phyloP scores from a whole-genome alignment of 2,113 vertebrate species.

The Quiscalus mexicanus region DNA sequence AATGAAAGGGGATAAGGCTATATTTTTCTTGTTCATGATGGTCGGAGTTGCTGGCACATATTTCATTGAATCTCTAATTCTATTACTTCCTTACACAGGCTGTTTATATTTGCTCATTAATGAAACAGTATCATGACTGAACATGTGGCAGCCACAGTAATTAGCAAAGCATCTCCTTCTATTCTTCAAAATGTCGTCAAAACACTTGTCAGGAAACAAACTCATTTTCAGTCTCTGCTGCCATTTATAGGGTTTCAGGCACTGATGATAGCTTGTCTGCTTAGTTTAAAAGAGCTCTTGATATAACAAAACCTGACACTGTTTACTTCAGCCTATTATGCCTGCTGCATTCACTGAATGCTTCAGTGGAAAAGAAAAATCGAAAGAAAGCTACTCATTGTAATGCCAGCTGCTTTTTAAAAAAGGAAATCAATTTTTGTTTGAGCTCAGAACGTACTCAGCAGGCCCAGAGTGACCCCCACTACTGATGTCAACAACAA shows the following conservation, averaged over 20 bases:
- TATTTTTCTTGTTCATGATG: neutral
- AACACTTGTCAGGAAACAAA: slow-evolving; percentile 83
- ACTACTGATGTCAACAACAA: slow-evolving; percentile 79
- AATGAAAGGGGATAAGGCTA: neutral
- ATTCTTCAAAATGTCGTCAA: slow-evolving; percentile 80
- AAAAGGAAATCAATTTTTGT: slow-evolving; percentile 84
- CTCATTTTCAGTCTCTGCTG: slow-evolving; percentile 76
- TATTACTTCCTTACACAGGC: slow-evolving; percentile 59
- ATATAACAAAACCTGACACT: slow-evolving; percentile 85
- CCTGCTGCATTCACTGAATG: slow-evolving; percentile 80
- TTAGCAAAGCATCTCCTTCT: slow-evolving; percentile 79
- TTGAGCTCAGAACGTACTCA: slow-evolving; percentile 77
- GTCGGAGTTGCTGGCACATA: neutral
- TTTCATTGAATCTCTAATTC: slow-evolving; percentile 57
- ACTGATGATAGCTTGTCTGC: slow-evolving; percentile 82
- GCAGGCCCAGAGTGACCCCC: slow-evolving; percentile 70
- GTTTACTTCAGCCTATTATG: slow-evolving; percentile 85
- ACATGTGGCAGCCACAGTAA: slow-evolving; percentile 70
- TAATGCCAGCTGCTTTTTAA: slow-evolving; percentile 82
- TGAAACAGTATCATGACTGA: slow-evolving; percentile 74
- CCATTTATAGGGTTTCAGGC: slow-evolving; percentile 79
- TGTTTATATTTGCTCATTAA: slow-evolving; percentile 80
- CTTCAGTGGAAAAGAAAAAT: slow-evolving; percentile 84
- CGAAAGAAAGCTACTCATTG: slow-evolving; percentile 82
- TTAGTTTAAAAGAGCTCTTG: slow-evolving; percentile 82